Evolutionary conservation across 2,888 invertebrate genomes (phyloP), one percentile per base, ranked within the genome.

Genomic region (Loripinus fragilis): DNA sequence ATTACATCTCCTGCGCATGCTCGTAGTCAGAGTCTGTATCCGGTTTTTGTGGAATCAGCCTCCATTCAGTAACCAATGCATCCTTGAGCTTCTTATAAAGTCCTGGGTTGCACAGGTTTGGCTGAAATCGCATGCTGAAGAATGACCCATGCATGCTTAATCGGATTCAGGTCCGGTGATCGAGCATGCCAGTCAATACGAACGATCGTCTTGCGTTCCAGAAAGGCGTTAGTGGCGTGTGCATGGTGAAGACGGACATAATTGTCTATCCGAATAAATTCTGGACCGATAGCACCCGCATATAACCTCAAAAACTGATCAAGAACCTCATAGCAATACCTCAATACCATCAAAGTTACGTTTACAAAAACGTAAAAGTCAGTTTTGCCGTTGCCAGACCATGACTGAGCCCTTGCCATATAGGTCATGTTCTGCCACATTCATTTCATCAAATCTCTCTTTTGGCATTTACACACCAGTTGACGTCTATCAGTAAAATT

Each of bases 131-230:
- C 33, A 45, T 20, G 30, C 35, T 74, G 60, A 20, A 74, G 69
- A 30, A 67, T 52, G 67, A n/a, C n/a, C n/a, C n/a, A n/a, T n/a
- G n/a, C n/a, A n/a, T n/a, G n/a, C n/a, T n/a, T n/a, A n/a, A n/a
- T n/a, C n/a, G n/a, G n/a, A 55, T 42, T 45, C 75, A 70, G 1
- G 64, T 69, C 64, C 10, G 45, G 65, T n/a, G 65, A 65, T 33
- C 38, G 65, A 55, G 64, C 70, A 25, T 55, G 74, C 69, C 20
- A 69, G 68, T 60, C 69, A 42, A 69, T 8, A 38, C 73, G 48
- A 17, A 17, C 52, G 25, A 73, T 73, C 10, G 66, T 28, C 52
- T 73, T 41, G 28, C 52, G 64, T 67, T 73, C 52, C 45, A 45
- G 45, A n/a, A n/a, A n/a, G n/a, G n/a, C 45, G 17, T 45, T 3